Conservation (phyloP, 2,888 invertebrate genomes). For the Dicycla oo region DNA sequence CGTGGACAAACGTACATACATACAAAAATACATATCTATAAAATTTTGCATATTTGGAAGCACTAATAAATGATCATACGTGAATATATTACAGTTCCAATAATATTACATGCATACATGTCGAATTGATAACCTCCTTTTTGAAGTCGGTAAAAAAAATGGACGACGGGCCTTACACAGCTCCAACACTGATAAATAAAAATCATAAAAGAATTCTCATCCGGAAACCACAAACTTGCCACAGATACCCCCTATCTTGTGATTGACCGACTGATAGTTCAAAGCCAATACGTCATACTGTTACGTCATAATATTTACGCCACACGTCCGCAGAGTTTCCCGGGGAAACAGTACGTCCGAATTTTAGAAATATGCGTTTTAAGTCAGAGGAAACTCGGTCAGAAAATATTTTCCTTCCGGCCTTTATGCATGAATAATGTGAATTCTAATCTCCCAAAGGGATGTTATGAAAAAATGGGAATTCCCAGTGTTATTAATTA, state of each 20-base stretch:
- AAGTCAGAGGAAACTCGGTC: not conserved
- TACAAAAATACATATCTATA: no score
- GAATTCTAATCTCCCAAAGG: conserved; percentile 18
- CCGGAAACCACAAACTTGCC: not conserved
- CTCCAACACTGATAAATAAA: not conserved
- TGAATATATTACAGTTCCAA: no score
- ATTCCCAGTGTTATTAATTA: not conserved
- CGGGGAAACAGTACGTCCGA: not conserved
- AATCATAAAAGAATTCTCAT: conserved; percentile 1
- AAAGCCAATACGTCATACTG: not conserved
- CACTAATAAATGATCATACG: no score
- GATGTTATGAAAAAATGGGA: not conserved
- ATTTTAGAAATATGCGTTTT: not conserved
- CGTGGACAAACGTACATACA: no score
- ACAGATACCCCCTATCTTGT: no score
- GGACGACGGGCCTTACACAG: not conserved
- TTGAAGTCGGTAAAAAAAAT: not conserved
- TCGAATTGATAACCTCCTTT: no score
- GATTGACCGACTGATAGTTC: conserved; percentile 6
- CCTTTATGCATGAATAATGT: conserved; percentile 21
- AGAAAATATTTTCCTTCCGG: not conserved
- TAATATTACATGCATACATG: no score
- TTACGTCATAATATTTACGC: not conserved
- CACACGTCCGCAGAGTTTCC: not conserved
- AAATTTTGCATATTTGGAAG: no score